Percentiles rank a stretch among this genome's conserved stretches.
Conservation (phyloP, 2,888 invertebrate genomes). For the Hirtodrosophila cameraria region DNA sequence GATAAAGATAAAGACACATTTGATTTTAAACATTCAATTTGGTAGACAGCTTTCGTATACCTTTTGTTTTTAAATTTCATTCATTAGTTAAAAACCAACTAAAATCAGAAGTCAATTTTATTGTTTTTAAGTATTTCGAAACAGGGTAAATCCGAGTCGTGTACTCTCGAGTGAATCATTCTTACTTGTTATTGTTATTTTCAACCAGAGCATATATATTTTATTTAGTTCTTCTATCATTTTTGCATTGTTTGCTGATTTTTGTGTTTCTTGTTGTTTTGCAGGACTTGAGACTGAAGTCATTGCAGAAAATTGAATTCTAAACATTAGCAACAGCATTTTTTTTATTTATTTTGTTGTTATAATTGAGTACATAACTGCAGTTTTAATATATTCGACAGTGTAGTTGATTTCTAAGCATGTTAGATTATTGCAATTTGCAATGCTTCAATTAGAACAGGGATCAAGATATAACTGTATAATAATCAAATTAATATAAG, state of each 20-base stretch:
- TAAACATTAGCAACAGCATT: constrained; percentile 25
- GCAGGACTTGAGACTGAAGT: constrained; percentile 21
- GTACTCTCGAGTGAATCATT: not conserved
- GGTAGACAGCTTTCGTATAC: no score
- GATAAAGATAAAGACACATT: no score
- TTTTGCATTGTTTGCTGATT: constrained; percentile 19
- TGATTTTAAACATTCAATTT: no score
- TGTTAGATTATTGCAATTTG: no score
- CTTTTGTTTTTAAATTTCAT: no score
- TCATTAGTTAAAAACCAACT: no score
- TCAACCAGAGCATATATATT: constrained; percentile 35
- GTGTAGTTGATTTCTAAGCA: not conserved
- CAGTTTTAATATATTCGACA: constrained; percentile 34
- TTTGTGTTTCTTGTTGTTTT: constrained; percentile 31
- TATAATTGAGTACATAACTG: constrained; percentile 11
- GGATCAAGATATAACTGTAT: no score
- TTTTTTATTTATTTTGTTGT: constrained; percentile 12
- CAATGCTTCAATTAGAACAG: not conserved
- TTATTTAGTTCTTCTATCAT: constrained; percentile 21
- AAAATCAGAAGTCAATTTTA: no score
- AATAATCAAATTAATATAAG: no score
- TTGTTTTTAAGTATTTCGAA: no score
- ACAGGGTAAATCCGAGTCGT: no score
- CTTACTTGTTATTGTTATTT: constrained; percentile 39
- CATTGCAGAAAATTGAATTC: constrained; percentile 56